Base-by-base conservation (phyloP, 2,797 vertebrate species). In the Thripadectes ignobilis region DNA sequence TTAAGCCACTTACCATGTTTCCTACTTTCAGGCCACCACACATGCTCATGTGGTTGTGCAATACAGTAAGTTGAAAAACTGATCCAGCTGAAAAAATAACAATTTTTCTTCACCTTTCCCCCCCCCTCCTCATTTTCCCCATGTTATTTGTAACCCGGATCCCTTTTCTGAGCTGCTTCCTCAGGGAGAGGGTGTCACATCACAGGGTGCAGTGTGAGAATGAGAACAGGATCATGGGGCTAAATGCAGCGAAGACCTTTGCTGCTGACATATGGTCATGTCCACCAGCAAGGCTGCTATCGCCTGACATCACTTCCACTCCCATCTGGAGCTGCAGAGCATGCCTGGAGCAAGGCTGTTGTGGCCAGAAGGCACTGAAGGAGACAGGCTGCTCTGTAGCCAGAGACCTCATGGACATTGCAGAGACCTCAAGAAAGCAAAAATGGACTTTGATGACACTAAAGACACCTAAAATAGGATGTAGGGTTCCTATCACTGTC, bases 191-290 rank as follows among this genome's bases (percentile, higher is more conserved):
- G 20, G 5, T 48, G 54, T 36, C 30, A 67, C 27, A 67, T 30
- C 0, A 0, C 24, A 26, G 69, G 18, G 4, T 27, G 14, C 0
- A 2, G 8, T 14, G 39, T 66, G 48, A 71, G 39, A 86, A 86
- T 1, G 1, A 4, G 29, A 52, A 54, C 0, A 0, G 13, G 19
- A 34, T 1, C 2, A 17, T 7, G 8, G 24, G 10, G 7, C 3
- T 9, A 13, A 13, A 4, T 1, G 32, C 65, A 73, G 49, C 1
- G 0, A 38, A 81, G 21, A 49, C 16, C 16, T 54, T 73, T 7
- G 13, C 54, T 85, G 51, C 45, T 41, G 39, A 49, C 29, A 7
- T 36, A 71, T 59, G 20, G 8, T 21, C 27, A 41, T 20, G 24
- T 23, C 65, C 49, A 49, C 19, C 32, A 65, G 41, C 6, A 30